Conservation (phyloP, 1,140 invertebrate genomes). For the Brachionus rotundiformis region DNA sequence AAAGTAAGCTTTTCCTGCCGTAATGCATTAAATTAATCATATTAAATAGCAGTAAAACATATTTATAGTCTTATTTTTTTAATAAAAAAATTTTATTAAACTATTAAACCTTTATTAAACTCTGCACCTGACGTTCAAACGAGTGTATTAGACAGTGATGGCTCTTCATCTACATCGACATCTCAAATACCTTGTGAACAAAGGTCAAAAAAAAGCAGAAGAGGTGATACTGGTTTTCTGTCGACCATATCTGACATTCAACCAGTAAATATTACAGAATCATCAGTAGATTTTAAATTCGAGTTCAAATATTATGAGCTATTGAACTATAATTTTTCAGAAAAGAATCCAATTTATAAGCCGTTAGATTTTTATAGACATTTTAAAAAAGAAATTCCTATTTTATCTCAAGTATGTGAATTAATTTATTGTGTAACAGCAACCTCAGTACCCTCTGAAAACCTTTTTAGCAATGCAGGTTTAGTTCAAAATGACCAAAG, state of each 20-base stretch:
- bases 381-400: background rate
- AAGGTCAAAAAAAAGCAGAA: background rate
- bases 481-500: too few species aligned
- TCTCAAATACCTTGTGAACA: slow-evolving; percentile 3
- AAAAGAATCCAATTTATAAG: background rate
- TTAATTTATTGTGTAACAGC: too few species aligned
- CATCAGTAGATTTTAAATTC: background rate
- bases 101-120: background rate
- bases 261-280: background rate
- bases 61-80: too few species aligned
- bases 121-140: background rate
- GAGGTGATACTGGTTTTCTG: background rate
- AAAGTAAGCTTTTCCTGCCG: too few species aligned
- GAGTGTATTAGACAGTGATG: background rate
- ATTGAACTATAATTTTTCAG: background rate
- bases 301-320: background rate
- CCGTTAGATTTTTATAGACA: background rate
- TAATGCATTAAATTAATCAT: too few species aligned
- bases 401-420: too few species aligned
- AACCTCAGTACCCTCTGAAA: too few species aligned
- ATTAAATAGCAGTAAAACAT: too few species aligned
- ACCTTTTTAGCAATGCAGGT: too few species aligned
- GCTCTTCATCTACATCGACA: slow-evolving; percentile 1
- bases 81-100: too few species aligned
- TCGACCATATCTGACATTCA: background rate